Conservation (phyloP, 2,888 invertebrate genomes). For the Unio delphinus region DNA sequence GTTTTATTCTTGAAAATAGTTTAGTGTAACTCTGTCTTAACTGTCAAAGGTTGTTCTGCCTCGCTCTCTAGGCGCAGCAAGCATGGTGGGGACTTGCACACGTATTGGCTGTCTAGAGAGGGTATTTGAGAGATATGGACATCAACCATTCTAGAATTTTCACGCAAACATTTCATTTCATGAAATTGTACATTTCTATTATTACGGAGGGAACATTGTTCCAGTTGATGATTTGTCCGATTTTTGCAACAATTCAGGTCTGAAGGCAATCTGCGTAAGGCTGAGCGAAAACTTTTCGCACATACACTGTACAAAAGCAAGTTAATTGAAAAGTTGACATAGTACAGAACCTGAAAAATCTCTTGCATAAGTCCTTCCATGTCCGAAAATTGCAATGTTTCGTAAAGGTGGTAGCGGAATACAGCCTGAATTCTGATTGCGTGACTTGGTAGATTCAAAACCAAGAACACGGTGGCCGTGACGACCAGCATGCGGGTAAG, state of each 20-base stretch:
- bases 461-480: constrained; percentile 85
- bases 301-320: constrained; percentile 80
- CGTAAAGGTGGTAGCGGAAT: constrained; percentile 41
- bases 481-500: constrained; percentile 87
- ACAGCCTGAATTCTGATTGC: constrained; percentile 54
- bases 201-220: constrained; percentile 11
- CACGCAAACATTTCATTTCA: constrained; percentile 4
- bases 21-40: no score
- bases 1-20: no score
- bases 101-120: constrained; percentile 46
- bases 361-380: constrained; percentile 64
- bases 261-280: constrained; percentile 32
- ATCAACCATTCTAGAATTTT: constrained; percentile 48
- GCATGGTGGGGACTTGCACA: constrained; percentile 52
- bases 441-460: constrained; percentile 76
- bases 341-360: constrained; percentile 80
- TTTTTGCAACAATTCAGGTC: constrained; percentile 10
- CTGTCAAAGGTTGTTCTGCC: no score
- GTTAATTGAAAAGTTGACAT: constrained; percentile 85
- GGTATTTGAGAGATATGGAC: constrained; percentile 52
- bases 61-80: constrained; percentile 25
- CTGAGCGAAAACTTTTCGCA: constrained; percentile 53
- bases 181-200: constrained; percentile 12
- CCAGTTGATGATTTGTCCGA: constrained; percentile 1
- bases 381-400: constrained; percentile 31